Conservation (phyloP, 2,113 vertebrate genomes). For the Chelonoidis abingdonii region DNA sequence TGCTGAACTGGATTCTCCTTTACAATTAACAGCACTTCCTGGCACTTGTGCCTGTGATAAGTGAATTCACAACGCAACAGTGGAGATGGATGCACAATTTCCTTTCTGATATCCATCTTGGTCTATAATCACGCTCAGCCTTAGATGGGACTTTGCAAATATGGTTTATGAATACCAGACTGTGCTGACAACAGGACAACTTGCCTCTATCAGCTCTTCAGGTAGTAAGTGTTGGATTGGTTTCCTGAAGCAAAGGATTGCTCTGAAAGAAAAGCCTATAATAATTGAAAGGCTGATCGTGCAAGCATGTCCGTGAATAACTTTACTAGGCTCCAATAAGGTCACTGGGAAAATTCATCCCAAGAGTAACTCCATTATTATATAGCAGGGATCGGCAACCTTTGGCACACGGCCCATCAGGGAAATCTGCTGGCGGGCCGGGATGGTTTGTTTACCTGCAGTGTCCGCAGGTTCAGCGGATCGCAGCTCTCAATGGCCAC, state of each 20-base stretch:
- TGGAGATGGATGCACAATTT: background rate
- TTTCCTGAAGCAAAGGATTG: background rate
- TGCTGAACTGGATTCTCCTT: background rate
- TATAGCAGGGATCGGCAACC: background rate
- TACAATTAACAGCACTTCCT: background rate
- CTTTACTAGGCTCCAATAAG: background rate
- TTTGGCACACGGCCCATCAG: too few relatives aligned
- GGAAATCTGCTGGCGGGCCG: too few relatives aligned
- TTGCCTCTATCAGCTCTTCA: background rate
- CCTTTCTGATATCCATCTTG: background rate
- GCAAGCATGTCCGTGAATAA: background rate
- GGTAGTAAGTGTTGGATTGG: background rate
- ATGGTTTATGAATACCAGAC: background rate
- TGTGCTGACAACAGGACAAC: background rate
- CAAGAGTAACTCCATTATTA: background rate
- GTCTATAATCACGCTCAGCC: background rate
- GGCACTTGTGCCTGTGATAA: background rate
- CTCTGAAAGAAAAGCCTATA: background rate
- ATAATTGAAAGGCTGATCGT: background rate
- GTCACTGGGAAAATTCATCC: background rate
- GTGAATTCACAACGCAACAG: background rate
- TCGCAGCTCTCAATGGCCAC: too few relatives aligned
- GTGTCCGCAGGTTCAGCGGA: too few relatives aligned
- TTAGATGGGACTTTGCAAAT: background rate
- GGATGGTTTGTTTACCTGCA: too few relatives aligned